A percentile compares a stretch with the other conserved stretches of the same genome.
phyloP scores from a whole-genome alignment of 2,113 vertebrate species.

The Lagopus muta region DNA sequence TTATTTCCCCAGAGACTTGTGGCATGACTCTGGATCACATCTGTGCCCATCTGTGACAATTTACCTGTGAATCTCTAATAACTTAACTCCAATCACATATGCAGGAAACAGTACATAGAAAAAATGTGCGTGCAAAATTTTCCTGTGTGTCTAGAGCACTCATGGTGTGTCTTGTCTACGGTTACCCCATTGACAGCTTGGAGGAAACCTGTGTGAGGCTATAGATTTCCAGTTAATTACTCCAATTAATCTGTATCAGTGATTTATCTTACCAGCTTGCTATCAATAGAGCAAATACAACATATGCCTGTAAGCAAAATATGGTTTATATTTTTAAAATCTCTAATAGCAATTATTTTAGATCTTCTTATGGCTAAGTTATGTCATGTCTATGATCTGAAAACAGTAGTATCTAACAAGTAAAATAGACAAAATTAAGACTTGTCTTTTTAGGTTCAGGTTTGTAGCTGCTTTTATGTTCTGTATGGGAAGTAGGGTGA shows the following conservation, averaged over 20 bases:
- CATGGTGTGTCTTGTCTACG: background rate
- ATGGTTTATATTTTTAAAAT: background rate
- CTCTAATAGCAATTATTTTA: background rate
- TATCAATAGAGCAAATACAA: background rate
- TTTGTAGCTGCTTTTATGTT: background rate
- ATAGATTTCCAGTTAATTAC: background rate
- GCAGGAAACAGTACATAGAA: background rate
- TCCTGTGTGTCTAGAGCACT: background rate
- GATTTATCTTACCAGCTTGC: background rate
- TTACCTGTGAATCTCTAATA: background rate
- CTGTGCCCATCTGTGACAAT: rapidly evolving
- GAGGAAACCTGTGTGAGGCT: background rate
- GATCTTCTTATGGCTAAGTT: background rate
- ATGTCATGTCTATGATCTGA: background rate
- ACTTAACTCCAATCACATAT: background rate
- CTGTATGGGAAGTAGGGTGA: background rate
- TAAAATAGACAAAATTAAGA: background rate
- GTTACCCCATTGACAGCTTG: background rate
- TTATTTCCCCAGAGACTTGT: background rate
- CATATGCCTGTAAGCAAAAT: background rate
- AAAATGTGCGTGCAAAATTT: background rate
- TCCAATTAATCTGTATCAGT: background rate
- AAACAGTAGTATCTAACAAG: background rate
- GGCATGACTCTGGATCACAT: background rate
- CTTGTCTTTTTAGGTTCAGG: background rate